Conservation (phyloP, 2,797 vertebrate species). For the Florisuga fusca region DNA sequence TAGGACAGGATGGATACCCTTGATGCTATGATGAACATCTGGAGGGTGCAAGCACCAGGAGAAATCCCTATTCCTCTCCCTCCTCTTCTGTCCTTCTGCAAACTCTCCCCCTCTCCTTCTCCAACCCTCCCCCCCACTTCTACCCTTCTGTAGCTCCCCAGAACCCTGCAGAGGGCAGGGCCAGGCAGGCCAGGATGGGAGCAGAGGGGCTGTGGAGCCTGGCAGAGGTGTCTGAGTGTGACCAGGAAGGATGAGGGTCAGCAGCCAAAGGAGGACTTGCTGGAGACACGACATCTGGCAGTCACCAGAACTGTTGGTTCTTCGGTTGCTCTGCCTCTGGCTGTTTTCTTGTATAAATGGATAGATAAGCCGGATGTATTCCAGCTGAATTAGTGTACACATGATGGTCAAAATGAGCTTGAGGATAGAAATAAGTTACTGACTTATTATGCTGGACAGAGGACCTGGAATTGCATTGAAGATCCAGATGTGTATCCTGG, state of each 20-base stretch:
- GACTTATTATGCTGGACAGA: not conserved
- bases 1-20: not conserved
- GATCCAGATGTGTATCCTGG: constrained; percentile 32
- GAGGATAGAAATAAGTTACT: not conserved
- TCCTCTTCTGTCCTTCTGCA: not conserved
- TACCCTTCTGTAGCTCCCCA: not conserved
- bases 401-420: not conserved
- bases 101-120: not conserved
- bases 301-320: not conserved
- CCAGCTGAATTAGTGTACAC: not conserved
- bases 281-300: not conserved
- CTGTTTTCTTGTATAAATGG: not conserved
- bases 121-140: not conserved
- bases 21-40: not conserved
- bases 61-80: not conserved
- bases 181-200: rapidly evolving
- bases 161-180: not conserved
- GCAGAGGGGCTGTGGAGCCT: not conserved
- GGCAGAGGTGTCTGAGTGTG: not conserved
- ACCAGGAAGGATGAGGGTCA: not conserved
- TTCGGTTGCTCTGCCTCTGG: not conserved
- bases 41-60: rapidly evolving
- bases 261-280: not conserved
- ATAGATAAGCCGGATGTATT: not conserved
- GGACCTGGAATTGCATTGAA: constrained; percentile 19